These are phyloP conservation scores for Tetraodon nigroviridis DNA, from an alignment of 2,113 vertebrate genomes.

Conservation along the genomic window DNA sequence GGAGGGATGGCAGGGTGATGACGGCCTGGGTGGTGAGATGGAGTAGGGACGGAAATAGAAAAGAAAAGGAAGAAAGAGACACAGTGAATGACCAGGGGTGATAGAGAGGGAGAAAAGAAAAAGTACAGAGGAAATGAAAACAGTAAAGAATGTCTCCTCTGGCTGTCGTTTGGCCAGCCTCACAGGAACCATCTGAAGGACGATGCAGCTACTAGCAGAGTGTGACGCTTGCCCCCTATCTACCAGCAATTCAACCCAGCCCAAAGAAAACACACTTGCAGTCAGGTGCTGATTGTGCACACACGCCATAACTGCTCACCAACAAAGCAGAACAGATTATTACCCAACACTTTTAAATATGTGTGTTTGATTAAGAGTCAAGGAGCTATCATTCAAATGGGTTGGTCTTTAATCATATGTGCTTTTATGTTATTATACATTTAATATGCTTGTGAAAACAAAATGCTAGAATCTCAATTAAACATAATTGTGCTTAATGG, in stretches of 20 bases:
- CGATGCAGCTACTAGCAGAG: constrained; percentile 65
- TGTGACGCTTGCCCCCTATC: constrained; percentile 68
- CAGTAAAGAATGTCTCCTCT: constrained; percentile 64
- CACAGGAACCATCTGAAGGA: constrained; percentile 67
- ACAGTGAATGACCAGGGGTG: constrained; percentile 44
- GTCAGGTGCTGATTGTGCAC: constrained; percentile 58
- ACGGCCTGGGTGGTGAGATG: constrained; percentile 35
- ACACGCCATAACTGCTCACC: constrained; percentile 36
- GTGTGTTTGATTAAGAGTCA: constrained; percentile 3
- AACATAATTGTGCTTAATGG: constrained; percentile 4
- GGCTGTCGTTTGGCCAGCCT: constrained; percentile 61
- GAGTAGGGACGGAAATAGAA: constrained; percentile 55
- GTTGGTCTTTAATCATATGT: neutral
- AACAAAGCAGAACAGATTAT: constrained; percentile 28
- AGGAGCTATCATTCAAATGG: constrained; percentile 34
- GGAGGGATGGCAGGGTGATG: constrained; percentile 34
- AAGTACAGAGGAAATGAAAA: constrained; percentile 40
- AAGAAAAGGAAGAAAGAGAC: constrained; percentile 48
- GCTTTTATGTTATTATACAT: too few species aligned
- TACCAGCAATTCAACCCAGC: constrained; percentile 46
- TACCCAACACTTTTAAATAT: neutral
- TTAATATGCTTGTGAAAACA: neutral
- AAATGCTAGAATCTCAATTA: constrained; percentile 3
- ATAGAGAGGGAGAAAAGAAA: constrained; percentile 27
- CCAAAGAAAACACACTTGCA: constrained; percentile 61